Base-by-base conservation (phyloP, 2,797 vertebrate genomes). In the Cuniculus paca region DNA sequence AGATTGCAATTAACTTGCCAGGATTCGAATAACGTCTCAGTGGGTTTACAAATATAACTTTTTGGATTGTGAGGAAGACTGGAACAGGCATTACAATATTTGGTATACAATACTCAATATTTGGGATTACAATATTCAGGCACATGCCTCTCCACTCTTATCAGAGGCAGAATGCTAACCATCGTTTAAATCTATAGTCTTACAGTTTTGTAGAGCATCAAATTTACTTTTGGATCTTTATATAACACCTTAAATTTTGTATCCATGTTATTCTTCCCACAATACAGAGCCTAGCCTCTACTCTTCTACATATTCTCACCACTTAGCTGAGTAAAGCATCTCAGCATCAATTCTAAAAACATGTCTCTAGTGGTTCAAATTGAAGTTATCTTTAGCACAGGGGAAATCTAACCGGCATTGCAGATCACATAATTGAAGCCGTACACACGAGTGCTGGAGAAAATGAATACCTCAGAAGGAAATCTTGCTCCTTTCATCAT, bases 271-370 rank as follows among this genome's bases (percentile, higher is more conserved):
- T 98, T 97, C 95, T 97, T 97, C 97, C 97, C 97, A 85, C 97
- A 97, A 98, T 96, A 94, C 84, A 97, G 92, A 97, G 95, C 34
- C 95, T 95, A 97, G 97, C 96, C 93, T 98, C 97, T 96, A 97
- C 96, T 95, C 96, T 96, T 97, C 93, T 88, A 94, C 97, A 98
- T 97, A 95, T 97, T 97, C 96, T 93, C 95, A 87, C 94, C 95
- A 96, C 94, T 97, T 97, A 97, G 45, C 93, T 95, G 95, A 97
- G 97, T 79, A 96, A 83, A 96, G 91, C 96, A 94, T 85, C 95
- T 98, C 97, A 97, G 97, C 96, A 97, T 96, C 97, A 97, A 97
- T 98, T 97, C 96, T 91, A 50, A 56, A 77, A 48, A 17, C 1
- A 28, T 6, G 28, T 65, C 31, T 70, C 56, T 34, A 6, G 60